phyloP scores from a whole-genome alignment of 2,113 vertebrate species.

The Corythornis madagascariensis region DNA sequence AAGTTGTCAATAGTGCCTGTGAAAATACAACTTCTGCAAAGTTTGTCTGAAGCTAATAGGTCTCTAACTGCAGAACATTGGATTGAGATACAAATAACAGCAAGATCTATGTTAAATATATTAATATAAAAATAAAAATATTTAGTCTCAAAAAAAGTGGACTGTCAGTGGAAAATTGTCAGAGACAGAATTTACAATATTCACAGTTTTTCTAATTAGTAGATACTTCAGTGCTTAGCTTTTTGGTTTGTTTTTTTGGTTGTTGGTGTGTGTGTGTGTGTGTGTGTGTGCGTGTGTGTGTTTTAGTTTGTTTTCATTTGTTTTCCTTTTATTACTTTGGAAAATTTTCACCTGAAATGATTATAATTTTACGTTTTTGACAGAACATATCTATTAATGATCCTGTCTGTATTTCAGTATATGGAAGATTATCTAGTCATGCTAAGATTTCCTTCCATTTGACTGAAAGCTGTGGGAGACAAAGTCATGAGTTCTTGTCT shows the following conservation, averaged over 20 bases:
- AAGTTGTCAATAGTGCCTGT: constrained; percentile 37
- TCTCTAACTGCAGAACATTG: not conserved
- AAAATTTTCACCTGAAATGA: not conserved
- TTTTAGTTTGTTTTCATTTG: too few species aligned
- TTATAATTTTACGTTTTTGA: not conserved
- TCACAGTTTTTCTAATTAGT: not conserved
- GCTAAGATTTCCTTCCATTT: not conserved
- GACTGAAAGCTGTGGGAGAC: not conserved
- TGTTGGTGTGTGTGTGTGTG: too few species aligned
- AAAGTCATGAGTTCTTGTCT: not conserved
- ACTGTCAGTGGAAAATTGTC: not conserved
- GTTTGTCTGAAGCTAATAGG: constrained; percentile 42
- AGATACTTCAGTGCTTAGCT: not conserved
- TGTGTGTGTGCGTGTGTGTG: too few species aligned
- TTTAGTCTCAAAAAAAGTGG: not conserved
- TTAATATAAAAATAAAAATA: not conserved
- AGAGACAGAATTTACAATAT: not conserved
- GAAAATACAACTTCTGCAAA: constrained; percentile 53
- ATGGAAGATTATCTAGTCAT: not conserved
- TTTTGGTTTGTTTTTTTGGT: too few species aligned
- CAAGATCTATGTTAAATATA: not conserved
- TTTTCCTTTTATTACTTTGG: not conserved
- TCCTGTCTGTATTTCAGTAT: not conserved
- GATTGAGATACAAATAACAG: constrained; percentile 3
- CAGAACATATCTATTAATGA: not conserved